Percentiles rank a stretch among this genome's conserved stretches.
Evolutionary conservation across 2,888 invertebrate genomes (phyloP).

Genomic region (Spodoptera exigua): DNA sequence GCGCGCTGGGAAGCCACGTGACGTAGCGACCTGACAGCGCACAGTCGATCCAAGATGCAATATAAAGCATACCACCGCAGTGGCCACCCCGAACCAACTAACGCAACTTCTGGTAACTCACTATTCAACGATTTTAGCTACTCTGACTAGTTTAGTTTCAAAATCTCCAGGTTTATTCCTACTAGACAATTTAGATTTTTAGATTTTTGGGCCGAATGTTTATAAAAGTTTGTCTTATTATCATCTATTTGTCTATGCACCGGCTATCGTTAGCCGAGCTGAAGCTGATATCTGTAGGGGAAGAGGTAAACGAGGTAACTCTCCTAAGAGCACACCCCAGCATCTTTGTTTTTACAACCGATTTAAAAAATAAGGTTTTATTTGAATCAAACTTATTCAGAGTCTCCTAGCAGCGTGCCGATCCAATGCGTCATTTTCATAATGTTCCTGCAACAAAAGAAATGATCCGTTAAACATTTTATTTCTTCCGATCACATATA

Average conservation of each 20-base stretch:
- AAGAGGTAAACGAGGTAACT: conserved; percentile 78
- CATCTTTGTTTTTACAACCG: conserved; percentile 82
- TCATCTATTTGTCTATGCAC: conserved; percentile 87
- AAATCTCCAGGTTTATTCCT: conserved; percentile 24
- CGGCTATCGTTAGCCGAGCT: conserved; percentile 87
- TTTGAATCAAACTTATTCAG: conserved; percentile 63
- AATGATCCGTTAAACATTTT: conserved; percentile 70
- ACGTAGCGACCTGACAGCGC: conserved; percentile 90
- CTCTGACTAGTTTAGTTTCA: conserved; percentile 79
- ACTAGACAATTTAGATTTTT: conserved; percentile 55
- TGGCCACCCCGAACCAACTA: conserved; percentile 77
- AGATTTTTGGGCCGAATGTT: conserved; percentile 66
- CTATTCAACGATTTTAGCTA: conserved; percentile 71
- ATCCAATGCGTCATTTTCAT: conserved; percentile 73
- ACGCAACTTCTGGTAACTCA: conserved; percentile 80
- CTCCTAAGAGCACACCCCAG: conserved; percentile 85
- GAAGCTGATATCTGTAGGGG: conserved; percentile 74
- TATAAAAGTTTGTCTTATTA: conserved; percentile 57
- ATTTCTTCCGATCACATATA: conserved; percentile 68
- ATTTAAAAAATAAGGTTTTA: conserved; percentile 70
- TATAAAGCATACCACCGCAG: conserved; percentile 88
- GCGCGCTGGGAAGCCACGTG: conserved; percentile 90
- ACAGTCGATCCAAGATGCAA: conserved; percentile 89
- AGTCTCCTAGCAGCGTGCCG: conserved; percentile 67
- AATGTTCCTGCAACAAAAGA: conserved; percentile 86